A percentile compares a stretch with the other conserved stretches of the same genome.
These are phyloP conservation scores for Idris sp. DNA, from an alignment of 1,140 invertebrate genomes.

Conservation along the genomic window DNA sequence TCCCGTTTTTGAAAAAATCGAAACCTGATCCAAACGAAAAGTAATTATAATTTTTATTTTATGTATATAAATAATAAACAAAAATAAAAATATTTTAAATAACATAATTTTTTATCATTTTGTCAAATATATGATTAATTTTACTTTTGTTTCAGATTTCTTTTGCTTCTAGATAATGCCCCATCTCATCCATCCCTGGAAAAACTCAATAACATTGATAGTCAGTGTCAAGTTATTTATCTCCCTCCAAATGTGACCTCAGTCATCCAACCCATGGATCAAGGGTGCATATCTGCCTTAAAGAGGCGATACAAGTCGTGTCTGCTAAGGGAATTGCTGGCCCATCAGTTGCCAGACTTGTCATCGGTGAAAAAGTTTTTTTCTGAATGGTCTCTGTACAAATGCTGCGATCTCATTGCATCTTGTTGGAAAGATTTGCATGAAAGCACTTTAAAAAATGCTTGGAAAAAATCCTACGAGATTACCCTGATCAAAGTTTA, in stretches of 20 bases:
- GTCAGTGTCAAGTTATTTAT: neutral
- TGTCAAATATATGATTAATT: neutral
- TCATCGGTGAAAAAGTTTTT: neutral
- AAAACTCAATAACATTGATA: constrained; percentile 1
- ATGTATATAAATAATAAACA: neutral
- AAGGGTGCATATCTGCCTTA: too few relatives aligned
- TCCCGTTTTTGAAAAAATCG: neutral
- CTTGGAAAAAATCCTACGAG: constrained; percentile 13
- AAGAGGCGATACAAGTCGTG: constrained; percentile 13
- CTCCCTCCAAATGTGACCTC: neutral
- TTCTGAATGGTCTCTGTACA: constrained; percentile 3
- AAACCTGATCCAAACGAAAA: constrained; percentile 5
- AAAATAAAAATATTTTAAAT: neutral
- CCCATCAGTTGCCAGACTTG: neutral
- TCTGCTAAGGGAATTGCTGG: constrained; percentile 7
- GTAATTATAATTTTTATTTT: neutral
- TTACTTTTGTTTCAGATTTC: neutral
- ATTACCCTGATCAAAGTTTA: too few relatives aligned
- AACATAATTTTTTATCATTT: neutral
- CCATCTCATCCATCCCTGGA: neutral
- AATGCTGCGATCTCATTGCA: constrained; percentile 3
- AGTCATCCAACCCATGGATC: constrained; percentile 1
- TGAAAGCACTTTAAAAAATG: constrained; percentile 5
- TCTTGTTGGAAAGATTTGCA: constrained; percentile 3
- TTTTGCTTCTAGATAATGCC: constrained; percentile 2